phyloP scores from a whole-genome alignment of 2,888 invertebrate genomes.

The Lingula anatina region DNA sequence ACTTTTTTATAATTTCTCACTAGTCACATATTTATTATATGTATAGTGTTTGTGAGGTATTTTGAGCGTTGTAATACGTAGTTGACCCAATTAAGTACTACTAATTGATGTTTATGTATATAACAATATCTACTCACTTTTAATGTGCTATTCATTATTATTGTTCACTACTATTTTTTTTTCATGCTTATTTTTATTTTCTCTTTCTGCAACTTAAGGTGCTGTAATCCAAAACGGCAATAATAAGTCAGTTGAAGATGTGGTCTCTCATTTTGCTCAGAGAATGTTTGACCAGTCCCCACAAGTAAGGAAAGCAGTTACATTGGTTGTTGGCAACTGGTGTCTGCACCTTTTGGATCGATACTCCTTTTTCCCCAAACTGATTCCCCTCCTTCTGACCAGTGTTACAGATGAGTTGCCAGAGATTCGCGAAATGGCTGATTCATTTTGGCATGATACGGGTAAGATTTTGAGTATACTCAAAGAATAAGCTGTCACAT shows the following conservation, averaged over 20 bases:
- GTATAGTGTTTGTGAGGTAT: too few relatives aligned
- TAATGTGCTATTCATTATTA: too few relatives aligned
- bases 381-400: conserved; percentile 79
- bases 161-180: background rate
- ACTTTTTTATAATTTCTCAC: too few relatives aligned
- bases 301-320: conserved; percentile 71
- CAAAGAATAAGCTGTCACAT: too few relatives aligned
- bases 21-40: too few relatives aligned
- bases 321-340: conserved; percentile 73
- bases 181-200: background rate
- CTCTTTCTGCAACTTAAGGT: conserved; percentile 33
- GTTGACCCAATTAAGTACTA: too few relatives aligned
- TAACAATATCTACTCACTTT: too few relatives aligned
- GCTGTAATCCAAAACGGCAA: conserved; percentile 65
- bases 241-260: conserved; percentile 67
- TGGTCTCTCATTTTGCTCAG: conserved; percentile 77
- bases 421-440: conserved; percentile 54
- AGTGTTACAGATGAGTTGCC: conserved; percentile 77
- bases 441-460: conserved; percentile 49
- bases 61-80: too few relatives aligned
- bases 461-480: conserved; percentile 24
- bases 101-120: too few relatives aligned
- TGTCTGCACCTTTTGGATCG: conserved; percentile 73
- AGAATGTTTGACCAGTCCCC: conserved; percentile 80
- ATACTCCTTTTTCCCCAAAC: conserved; percentile 82